Percentiles rank a stretch among this genome's conserved stretches.
Evolutionary conservation across 2,797 vertebrate genomes (phyloP).

Genomic region (Megalops cyprinoides): DNA sequence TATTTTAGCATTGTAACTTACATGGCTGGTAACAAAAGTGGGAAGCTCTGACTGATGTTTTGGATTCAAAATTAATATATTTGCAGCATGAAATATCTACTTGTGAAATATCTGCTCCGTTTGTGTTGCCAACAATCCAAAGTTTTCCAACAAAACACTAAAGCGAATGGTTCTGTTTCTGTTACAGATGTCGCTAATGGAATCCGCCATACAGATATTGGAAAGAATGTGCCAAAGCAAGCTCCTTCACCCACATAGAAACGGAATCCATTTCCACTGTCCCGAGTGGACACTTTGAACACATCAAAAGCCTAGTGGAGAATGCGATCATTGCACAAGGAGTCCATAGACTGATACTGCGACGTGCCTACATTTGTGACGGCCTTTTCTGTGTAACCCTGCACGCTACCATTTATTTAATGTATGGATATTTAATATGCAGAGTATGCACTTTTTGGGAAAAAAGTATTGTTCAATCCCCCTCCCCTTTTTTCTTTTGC

Average conservation of each 20-base stretch:
- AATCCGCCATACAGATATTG: constrained; percentile 62
- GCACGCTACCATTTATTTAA: constrained; percentile 86
- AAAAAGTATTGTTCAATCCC: constrained; percentile 58
- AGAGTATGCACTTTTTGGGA: constrained; percentile 80
- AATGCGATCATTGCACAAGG: constrained; percentile 71
- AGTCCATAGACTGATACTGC: constrained; percentile 79
- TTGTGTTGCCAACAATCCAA: too few relatives aligned
- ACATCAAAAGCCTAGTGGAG: constrained; percentile 51
- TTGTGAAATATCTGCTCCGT: too few relatives aligned
- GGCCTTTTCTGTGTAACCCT: constrained; percentile 83
- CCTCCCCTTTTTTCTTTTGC: constrained; percentile 61
- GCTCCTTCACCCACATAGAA: constrained; percentile 61
- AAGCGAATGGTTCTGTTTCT: constrained; percentile 54
- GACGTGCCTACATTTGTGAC: constrained; percentile 90
- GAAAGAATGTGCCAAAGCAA: constrained; percentile 80
- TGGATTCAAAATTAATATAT: not conserved
- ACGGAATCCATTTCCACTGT: constrained; percentile 34
- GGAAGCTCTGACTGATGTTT: not conserved
- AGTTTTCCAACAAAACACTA: too few relatives aligned
- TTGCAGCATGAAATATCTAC: constrained; percentile 45
- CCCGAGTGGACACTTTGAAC: constrained; percentile 55
- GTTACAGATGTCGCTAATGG: constrained; percentile 71
- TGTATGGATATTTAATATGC: constrained; percentile 88
- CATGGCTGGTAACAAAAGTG: constrained; percentile 44
- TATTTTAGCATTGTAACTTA: constrained; percentile 38